Base-by-base conservation (phyloP, 2,797 vertebrate species). In the Peromyscus melanophrys region DNA sequence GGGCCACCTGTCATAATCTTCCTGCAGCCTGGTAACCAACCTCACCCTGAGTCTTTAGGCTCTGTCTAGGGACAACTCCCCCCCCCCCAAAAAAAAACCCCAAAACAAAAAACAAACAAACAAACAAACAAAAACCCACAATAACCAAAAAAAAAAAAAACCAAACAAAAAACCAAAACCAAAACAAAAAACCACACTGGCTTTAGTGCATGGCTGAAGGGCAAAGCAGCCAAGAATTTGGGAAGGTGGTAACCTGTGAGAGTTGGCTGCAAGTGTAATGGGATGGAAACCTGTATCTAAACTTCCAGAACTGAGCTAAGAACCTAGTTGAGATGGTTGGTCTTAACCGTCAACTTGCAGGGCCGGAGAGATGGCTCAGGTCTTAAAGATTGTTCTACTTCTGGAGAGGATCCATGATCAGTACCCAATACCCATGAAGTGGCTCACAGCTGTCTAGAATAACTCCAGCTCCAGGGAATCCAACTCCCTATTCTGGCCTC, bases 1-100 rank as follows among this genome's bases (percentile, higher is more conserved):
- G 75, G 57, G 40, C 14, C 59, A 17, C 52, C 78, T 16, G 14
- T 95, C 69, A 89, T 23, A 34, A 87, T 94, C 25, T 75, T 67
- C 89, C 31, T 46, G 65, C 25, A 43, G 59, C 90, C 71, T 4
- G 11, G 71, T 65, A 46, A 73, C 65, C 57, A 43, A 27, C 65
- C 52, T 69, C 94, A 80, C 43, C 88, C 81, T 49, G 65, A 37
- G 43, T 96, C 59, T 83, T 43, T 75, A 97, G 96, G 80, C 81
- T 83, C 43, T 73, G 82, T 49, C 65, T 40, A 85, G 96, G 14
- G 55, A 89, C 94, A 76, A 25, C 57, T 95, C 40, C 40, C 40
- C 40, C 40, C 40, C 40, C 40, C 40, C 40, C 40, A 43, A 2
- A 43, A 43, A 16, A 55, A 3, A 16, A 55, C 55, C 16, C n/a